These are phyloP conservation scores for Phoxinus phoxinus DNA, from an alignment of 2,113 vertebrate genomes.

Conservation along the genomic window DNA sequence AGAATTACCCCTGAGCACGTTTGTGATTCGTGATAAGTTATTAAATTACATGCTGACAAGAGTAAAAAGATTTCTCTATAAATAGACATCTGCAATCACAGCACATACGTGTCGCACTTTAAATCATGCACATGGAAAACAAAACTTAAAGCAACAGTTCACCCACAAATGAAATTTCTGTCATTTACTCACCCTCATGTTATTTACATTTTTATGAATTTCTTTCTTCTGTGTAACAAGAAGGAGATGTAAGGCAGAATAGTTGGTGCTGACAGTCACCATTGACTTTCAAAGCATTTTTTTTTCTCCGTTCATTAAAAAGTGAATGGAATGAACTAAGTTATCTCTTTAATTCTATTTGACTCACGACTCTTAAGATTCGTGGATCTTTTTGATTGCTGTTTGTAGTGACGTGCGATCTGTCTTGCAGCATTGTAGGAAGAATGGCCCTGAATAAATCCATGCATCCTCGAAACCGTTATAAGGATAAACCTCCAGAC, in stretches of 20 bases:
- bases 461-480: conserved; percentile 89
- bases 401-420: background rate
- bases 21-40: background rate
- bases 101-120: background rate
- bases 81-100: background rate
- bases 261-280: background rate
- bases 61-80: background rate
- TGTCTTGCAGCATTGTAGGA: conserved; percentile 9
- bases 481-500: conserved; percentile 89
- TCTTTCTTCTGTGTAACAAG: background rate
- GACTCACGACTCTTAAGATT: too few relatives aligned
- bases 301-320: background rate
- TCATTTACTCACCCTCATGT: background rate
- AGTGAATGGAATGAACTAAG: background rate
- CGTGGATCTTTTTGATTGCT: background rate
- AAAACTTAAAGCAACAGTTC: background rate
- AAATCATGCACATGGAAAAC: background rate
- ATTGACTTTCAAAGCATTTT: background rate
- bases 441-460: conserved; percentile 87
- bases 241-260: background rate
- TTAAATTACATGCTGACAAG: background rate
- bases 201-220: background rate
- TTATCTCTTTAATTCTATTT: too few relatives aligned
- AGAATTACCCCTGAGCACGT: background rate
- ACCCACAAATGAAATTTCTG: background rate